A percentile compares a stretch with the other conserved stretches of the same genome.
These are phyloP conservation scores for Malacoraja senta DNA, from an alignment of 2,797 vertebrate genomes.

Conservation along the genomic window DNA sequence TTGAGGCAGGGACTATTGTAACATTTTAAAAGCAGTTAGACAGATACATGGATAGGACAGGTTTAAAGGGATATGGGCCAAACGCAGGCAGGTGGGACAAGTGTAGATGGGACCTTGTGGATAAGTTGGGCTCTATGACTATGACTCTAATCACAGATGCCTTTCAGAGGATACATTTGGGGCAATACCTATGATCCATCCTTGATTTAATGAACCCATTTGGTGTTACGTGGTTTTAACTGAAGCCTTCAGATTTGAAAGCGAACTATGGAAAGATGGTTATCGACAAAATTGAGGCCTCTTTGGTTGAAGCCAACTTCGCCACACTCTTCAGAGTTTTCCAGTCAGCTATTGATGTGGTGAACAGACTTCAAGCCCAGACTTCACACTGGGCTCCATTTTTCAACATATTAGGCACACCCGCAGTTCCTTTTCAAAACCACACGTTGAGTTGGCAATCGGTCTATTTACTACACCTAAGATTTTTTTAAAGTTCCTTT, in stretches of 20 bases:
- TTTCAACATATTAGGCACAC: neutral
- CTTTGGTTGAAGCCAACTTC: neutral
- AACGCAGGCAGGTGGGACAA: too few relatives aligned
- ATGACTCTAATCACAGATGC: neutral
- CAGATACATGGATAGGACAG: too few relatives aligned
- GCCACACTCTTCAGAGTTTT: neutral
- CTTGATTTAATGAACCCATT: neutral
- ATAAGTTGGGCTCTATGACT: too few relatives aligned
- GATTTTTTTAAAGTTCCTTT: neutral
- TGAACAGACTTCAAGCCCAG: neutral
- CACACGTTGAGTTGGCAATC: neutral
- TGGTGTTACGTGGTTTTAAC: neutral
- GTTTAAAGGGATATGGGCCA: too few relatives aligned
- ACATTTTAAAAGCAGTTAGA: too few relatives aligned
- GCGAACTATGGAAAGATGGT: neutral
- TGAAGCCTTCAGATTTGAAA: neutral
- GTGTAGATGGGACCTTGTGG: too few relatives aligned
- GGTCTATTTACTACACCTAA: neutral
- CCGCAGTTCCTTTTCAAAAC: neutral
- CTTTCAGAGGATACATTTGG: neutral
- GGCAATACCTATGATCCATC: neutral
- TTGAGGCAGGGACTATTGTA: too few relatives aligned
- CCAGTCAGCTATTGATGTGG: neutral
- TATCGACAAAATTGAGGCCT: neutral
- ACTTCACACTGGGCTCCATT: neutral